Evolutionary conservation across 2,113 vertebrate genomes (phyloP).

Genomic region (Melanerpes formicivorus): DNA sequence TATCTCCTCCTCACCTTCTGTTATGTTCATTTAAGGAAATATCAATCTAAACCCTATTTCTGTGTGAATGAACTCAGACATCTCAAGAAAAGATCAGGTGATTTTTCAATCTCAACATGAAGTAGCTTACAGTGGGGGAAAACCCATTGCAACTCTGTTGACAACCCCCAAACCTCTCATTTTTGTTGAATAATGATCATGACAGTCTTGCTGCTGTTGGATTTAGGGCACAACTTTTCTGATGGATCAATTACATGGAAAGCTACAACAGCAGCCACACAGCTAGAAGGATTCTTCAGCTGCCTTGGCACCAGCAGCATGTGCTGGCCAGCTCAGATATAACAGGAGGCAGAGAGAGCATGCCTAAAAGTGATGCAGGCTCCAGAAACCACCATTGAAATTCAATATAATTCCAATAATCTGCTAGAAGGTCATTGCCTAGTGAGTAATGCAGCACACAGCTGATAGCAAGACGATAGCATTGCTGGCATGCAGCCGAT

Average conservation of each 20-base stretch:
- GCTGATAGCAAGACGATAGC: background rate
- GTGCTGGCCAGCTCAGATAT: background rate
- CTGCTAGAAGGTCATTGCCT: slow-evolving; percentile 20
- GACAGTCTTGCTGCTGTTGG: background rate
- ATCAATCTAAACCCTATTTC: background rate
- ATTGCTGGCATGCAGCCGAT: background rate
- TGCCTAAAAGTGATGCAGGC: background rate
- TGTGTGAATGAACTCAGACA: background rate
- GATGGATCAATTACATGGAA: background rate
- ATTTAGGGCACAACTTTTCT: background rate
- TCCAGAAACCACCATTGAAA: background rate
- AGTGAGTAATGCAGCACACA: slow-evolving; percentile 1
- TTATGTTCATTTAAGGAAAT: background rate
- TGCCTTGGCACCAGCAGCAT: background rate
- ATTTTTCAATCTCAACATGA: background rate
- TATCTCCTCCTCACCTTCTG: slow-evolving; percentile 51
- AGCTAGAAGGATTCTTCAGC: background rate
- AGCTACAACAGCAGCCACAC: background rate
- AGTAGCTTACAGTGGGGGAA: background rate
- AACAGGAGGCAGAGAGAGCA: background rate
- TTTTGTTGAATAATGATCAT: background rate
- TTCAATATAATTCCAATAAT: slow-evolving; percentile 45
- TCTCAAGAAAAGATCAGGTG: background rate
- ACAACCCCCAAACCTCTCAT: rapidly evolving
- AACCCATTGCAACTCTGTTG: background rate